Evolutionary conservation across 2,888 invertebrate genomes (phyloP).

Genomic region (Ferrisia virgata): DNA sequence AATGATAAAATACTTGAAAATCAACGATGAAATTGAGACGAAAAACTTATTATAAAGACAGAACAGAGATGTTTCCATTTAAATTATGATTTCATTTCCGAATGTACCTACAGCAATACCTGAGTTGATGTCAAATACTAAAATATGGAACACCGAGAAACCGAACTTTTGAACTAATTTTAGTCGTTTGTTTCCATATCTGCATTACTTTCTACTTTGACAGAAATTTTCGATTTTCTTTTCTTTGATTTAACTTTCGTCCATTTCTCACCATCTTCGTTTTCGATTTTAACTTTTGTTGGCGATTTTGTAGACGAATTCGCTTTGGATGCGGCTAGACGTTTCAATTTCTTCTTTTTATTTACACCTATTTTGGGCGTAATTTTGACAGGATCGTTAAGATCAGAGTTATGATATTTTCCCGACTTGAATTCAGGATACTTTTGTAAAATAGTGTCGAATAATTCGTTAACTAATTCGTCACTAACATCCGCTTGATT

Average conservation of each 20-base stretch:
- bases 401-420: background rate
- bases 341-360: background rate
- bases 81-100: background rate
- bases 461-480: conserved; percentile 18
- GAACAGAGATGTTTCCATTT: background rate
- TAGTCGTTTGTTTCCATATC: background rate
- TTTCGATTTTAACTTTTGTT: background rate
- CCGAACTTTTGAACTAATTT: background rate
- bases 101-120: background rate
- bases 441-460: background rate
- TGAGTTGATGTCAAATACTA: background rate
- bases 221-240: background rate
- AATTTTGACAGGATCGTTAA: background rate
- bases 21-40: background rate
- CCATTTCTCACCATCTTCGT: background rate
- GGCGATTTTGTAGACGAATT: background rate
- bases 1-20: no score
- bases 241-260: background rate
- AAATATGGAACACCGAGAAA: background rate
- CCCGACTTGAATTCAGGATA: conserved; percentile 22
- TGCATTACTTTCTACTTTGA: background rate
- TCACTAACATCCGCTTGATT: conserved; percentile 22
- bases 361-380: background rate
- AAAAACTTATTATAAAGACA: background rate
- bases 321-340: background rate